phyloP scores from a whole-genome alignment of 2,113 vertebrate species.

The Urocitellus parryii region DNA sequence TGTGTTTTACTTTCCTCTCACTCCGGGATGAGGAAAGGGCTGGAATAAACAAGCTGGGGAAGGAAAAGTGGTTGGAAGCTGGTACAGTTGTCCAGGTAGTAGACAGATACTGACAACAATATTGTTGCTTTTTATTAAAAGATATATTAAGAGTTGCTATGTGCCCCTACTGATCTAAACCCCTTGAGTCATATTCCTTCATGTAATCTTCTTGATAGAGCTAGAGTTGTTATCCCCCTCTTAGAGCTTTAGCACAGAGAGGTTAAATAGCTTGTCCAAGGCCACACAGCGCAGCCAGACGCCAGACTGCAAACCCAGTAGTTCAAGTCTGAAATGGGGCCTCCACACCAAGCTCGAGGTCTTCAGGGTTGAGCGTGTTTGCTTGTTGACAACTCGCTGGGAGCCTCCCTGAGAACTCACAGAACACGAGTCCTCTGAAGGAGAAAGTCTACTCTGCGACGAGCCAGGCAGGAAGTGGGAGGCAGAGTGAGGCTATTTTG shows the following conservation, averaged over 20 bases:
- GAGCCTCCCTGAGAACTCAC: constrained; percentile 33
- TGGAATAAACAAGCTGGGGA: background rate
- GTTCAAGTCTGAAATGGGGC: background rate
- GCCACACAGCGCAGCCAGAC: constrained; percentile 3
- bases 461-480: constrained; percentile 76
- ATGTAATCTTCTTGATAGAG: background rate
- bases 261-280: background rate
- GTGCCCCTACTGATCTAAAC: background rate
- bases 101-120: background rate
- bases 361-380: background rate
- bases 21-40: background rate
- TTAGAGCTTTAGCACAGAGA: background rate
- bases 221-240: too few relatives aligned
- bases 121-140: background rate
- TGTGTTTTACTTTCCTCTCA: background rate
- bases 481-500: constrained; percentile 79
- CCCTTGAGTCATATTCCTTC: background rate
- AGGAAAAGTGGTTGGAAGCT: background rate
- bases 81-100: background rate
- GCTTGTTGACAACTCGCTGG: constrained; percentile 24
- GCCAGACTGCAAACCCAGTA: background rate
- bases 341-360: background rate
- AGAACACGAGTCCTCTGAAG: background rate
- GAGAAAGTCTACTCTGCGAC: constrained; percentile 12
- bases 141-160: background rate